These are phyloP conservation scores for Cherax quadricarinatus DNA, from an alignment of 1,140 invertebrate species.

Conservation along the genomic window DNA sequence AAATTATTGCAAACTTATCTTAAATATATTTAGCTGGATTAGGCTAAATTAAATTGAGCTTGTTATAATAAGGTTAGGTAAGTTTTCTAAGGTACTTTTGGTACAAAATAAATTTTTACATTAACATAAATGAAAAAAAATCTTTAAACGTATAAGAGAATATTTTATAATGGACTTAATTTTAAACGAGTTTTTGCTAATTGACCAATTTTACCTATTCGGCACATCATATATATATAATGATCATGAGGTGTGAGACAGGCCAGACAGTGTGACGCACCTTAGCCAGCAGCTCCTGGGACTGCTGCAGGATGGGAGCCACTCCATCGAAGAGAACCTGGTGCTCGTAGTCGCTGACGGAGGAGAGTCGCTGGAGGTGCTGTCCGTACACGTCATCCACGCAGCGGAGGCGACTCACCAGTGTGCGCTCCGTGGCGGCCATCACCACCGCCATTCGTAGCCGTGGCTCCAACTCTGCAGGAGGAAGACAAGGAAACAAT, in stretches of 20 bases:
- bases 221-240: too few species aligned
- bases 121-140: too few species aligned
- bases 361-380: constrained; percentile 52
- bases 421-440: constrained; percentile 29
- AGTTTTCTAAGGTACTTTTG: too few species aligned
- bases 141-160: too few species aligned
- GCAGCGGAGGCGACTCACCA: constrained; percentile 38
- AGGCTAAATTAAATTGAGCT: too few species aligned
- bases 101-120: too few species aligned
- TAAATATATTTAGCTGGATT: too few species aligned
- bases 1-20: too few species aligned
- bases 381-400: constrained; percentile 54
- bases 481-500: neutral
- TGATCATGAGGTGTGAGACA: neutral
- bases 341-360: constrained; percentile 35
- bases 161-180: too few species aligned
- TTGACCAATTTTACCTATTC: too few species aligned
- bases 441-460: constrained; percentile 36
- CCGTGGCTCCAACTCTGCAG: constrained; percentile 43
- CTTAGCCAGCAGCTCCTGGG: constrained; percentile 14
- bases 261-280: constrained; percentile 11
- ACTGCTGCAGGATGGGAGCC: constrained; percentile 23
- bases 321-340: constrained; percentile 57
- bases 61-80: too few species aligned
- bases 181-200: too few species aligned